Percentiles rank a stretch among this genome's conserved stretches.
phyloP scores from a whole-genome alignment of 2,888 invertebrate species.

The Ferrisia virgata region DNA sequence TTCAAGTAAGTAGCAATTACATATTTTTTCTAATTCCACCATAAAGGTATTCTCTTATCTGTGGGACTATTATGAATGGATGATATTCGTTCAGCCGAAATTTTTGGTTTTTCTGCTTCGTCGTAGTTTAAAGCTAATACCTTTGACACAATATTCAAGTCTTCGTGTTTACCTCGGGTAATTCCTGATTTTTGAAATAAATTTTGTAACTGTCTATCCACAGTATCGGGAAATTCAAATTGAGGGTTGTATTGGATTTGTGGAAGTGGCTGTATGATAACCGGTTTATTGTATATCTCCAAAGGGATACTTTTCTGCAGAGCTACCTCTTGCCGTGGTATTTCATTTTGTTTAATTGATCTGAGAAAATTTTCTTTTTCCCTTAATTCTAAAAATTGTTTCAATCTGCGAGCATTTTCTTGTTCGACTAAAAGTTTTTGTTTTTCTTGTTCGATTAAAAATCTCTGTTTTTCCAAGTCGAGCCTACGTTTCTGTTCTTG shows the following conservation, averaged over 20 bases:
- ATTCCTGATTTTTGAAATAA: conserved; percentile 66
- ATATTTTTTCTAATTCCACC: not conserved
- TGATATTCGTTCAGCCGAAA: not conserved
- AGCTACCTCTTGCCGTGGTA: conserved; percentile 38
- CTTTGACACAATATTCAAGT: conserved; percentile 76
- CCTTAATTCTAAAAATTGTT: conserved; percentile 14
- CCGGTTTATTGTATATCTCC: conserved; percentile 1
- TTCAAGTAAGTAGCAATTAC: not conserved
- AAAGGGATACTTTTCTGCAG: conserved; percentile 49
- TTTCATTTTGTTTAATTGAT: conserved; percentile 21
- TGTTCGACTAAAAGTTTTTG: conserved; percentile 11
- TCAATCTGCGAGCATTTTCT: conserved; percentile 27
- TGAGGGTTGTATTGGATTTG: conserved; percentile 49
- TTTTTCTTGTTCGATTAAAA: conserved; percentile 41
- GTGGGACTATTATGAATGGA: not conserved
- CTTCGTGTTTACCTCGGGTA: conserved; percentile 63
- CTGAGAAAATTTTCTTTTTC: conserved; percentile 50
- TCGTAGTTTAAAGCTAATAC: conserved; percentile 74
- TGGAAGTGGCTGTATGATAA: conserved; percentile 17
- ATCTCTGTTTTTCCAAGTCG: conserved; percentile 48
- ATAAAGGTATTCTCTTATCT: not conserved
- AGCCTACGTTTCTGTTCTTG: conserved; percentile 48
- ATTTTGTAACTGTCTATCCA: conserved; percentile 63
- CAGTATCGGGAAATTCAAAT: conserved; percentile 52
- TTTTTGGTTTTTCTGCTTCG: conserved; percentile 2